Conservation (phyloP, 2,797 vertebrate species). For the Microctenopoma stevenorrisi region DNA sequence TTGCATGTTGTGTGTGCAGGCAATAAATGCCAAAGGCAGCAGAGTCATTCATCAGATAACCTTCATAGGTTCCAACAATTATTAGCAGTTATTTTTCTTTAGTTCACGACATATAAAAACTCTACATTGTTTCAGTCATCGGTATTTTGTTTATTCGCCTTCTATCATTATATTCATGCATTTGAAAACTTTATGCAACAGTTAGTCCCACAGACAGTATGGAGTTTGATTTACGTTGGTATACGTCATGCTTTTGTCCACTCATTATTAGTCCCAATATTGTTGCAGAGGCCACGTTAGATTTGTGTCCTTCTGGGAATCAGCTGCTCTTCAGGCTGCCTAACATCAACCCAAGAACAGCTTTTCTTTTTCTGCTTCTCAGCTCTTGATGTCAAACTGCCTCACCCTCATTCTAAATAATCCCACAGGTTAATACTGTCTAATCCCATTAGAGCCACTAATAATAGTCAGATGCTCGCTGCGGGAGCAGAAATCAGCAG, state of each 20-base stretch:
- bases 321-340: constrained; percentile 46
- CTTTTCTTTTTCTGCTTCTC: constrained; percentile 63
- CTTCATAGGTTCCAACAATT: too few species aligned
- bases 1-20: too few species aligned
- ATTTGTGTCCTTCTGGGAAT: constrained; percentile 63
- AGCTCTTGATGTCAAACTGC: constrained; percentile 65
- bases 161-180: background rate
- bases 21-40: too few species aligned
- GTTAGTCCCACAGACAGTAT: background rate
- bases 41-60: too few species aligned
- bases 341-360: constrained; percentile 60
- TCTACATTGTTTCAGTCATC: background rate
- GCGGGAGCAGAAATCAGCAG: constrained; percentile 64
- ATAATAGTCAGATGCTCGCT: constrained; percentile 77
- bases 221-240: background rate
- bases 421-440: constrained; percentile 72
- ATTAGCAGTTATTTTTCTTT: background rate
- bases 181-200: background rate
- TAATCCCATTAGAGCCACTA: constrained; percentile 80
- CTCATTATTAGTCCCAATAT: background rate
- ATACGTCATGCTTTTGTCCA: background rate
- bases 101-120: background rate
- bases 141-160: background rate
- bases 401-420: constrained; percentile 76
- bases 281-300: constrained; percentile 30